phyloP scores from a whole-genome alignment of 92 coral and sea anemone species.

The Blastomussa wellsi region DNA sequence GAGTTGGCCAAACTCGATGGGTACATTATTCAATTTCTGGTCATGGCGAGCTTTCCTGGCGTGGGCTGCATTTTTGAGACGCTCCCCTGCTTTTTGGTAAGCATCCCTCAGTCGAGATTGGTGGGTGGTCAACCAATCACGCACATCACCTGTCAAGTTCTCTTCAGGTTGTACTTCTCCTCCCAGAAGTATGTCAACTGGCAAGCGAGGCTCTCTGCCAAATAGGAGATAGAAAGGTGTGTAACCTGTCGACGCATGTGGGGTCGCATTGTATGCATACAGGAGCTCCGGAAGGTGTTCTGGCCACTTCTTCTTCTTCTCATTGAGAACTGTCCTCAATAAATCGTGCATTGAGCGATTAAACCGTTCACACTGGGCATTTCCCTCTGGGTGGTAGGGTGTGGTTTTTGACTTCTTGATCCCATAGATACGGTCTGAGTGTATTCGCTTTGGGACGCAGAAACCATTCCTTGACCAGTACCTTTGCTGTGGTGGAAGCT shows the following conservation, averaged over 20 bases:
- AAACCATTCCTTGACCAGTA: slow-evolving; percentile 65
- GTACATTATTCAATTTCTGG: slow-evolving; percentile 35
- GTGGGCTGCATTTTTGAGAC: slow-evolving; percentile 33
- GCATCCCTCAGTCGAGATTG: slow-evolving; percentile 36
- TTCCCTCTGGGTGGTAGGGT: slow-evolving; percentile 68
- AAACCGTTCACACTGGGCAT: slow-evolving; percentile 76
- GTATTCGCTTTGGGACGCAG: slow-evolving; percentile 50
- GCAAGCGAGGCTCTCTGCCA: slow-evolving; percentile 47
- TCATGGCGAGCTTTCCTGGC: slow-evolving; percentile 41
- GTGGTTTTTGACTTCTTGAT: slow-evolving; percentile 60
- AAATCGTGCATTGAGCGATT: slow-evolving; percentile 68
- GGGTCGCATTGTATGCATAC: slow-evolving; percentile 61
- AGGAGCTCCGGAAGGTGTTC: slow-evolving; percentile 58
- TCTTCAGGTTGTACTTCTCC: slow-evolving; percentile 19
- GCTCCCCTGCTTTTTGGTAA: slow-evolving; percentile 56
- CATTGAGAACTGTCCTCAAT: slow-evolving; percentile 39
- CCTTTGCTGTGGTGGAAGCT: slow-evolving; percentile 58
- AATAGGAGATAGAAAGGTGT: slow-evolving; percentile 58
- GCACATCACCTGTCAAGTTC: too few relatives aligned
- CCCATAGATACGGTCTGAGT: slow-evolving; percentile 67
- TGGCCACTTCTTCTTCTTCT: slow-evolving; percentile 48
- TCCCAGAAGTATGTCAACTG: slow-evolving; percentile 56
- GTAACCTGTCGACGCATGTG: slow-evolving; percentile 64
- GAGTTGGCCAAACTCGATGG: slow-evolving; percentile 33
- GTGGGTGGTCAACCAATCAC: slow-evolving; percentile 57